Base-by-base conservation (phyloP, 1,140 invertebrate genomes). In the Oncopodura yosiiana region DNA sequence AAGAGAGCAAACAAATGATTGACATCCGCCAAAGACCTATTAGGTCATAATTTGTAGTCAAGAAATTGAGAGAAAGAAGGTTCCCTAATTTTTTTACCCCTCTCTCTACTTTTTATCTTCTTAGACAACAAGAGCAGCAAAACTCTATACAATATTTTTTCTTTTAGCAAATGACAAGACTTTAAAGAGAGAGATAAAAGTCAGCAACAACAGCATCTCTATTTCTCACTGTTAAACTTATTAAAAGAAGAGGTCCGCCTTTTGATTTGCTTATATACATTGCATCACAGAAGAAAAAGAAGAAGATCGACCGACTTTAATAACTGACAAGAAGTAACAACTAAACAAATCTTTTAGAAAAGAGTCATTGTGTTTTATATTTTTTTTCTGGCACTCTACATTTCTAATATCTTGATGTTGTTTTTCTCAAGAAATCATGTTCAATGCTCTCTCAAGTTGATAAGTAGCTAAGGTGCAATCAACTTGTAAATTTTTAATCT, bases 1-100 rank as follows among this genome's bases (percentile, higher is more conserved):
- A 27, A n/a, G n/a, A n/a, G n/a, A n/a, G n/a, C n/a, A n/a, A 5
- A 1, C 36, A 14, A 38, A 41, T 61, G 60, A 61, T 61, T 61
- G 60, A 57, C 60, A 61, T 58, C 60, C 60, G 60, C 60, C 60
- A 57, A 61, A 61, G 60, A 57, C 45, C 41, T 49, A 51, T 58
- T 50, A 46, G 37, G 36, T 52, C 49, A 51, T 36, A 56, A 56
- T 42, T 56, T 30, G 14, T 8, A 34, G 8, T 9, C 8, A 34
- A n/a, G 30, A 34, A 9, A 8, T n/a, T n/a, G 8, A n/a, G 8
- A 8, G 6, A 9, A 34, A n/a, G 30, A 34, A 34, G 14, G 8
- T 34, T n/a, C 8, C 30, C 30, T 34, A 8, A 34, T 34, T 9
- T 8, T 34, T 34, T 29, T 41, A 19, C 39, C 21, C 24, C 49